A percentile compares a stretch with the other conserved stretches of the same genome.
These are phyloP conservation scores for Epicauta chinensis DNA, from an alignment of 1,140 invertebrate species.

Conservation along the genomic window DNA sequence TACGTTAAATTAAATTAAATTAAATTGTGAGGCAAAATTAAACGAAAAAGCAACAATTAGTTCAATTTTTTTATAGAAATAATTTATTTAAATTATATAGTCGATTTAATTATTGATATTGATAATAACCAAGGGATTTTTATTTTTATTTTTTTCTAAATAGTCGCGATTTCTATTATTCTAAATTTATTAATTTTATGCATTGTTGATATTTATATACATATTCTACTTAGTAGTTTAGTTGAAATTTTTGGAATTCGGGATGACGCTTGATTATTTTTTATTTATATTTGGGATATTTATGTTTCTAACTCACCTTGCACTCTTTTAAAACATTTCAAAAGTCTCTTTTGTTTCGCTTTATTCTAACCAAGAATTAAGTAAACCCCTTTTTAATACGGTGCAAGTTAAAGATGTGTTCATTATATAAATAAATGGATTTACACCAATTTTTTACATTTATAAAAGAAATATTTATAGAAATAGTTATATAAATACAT, in stretches of 20 bases:
- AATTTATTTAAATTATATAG: not conserved
- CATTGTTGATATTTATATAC: not conserved
- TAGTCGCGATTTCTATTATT: too few relatives aligned
- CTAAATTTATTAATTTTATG: not conserved
- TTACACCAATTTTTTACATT: constrained; percentile 8
- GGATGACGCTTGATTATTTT: too few relatives aligned
- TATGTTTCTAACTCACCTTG: constrained; percentile 18
- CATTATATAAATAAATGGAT: constrained; percentile 12
- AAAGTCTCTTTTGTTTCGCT: not conserved
- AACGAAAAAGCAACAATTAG: constrained; percentile 4
- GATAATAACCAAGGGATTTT: not conserved
- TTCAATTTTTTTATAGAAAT: constrained; percentile 11
- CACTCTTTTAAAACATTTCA: constrained; percentile 8
- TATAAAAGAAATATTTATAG: constrained; percentile 16
- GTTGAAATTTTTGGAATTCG: not conserved
- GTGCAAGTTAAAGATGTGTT: constrained; percentile 19
- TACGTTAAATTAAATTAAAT: not conserved
- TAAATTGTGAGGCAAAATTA: not conserved
- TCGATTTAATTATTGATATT: not conserved
- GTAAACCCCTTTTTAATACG: not conserved
- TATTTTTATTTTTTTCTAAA: not conserved
- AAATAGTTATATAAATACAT: constrained; percentile 9
- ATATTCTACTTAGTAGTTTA: constrained; percentile 1
- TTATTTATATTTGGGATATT: constrained; percentile 8
- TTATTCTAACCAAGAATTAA: not conserved